Conservation (phyloP, 2,888 invertebrate genomes). For the Nephrotoma appendiculata region DNA sequence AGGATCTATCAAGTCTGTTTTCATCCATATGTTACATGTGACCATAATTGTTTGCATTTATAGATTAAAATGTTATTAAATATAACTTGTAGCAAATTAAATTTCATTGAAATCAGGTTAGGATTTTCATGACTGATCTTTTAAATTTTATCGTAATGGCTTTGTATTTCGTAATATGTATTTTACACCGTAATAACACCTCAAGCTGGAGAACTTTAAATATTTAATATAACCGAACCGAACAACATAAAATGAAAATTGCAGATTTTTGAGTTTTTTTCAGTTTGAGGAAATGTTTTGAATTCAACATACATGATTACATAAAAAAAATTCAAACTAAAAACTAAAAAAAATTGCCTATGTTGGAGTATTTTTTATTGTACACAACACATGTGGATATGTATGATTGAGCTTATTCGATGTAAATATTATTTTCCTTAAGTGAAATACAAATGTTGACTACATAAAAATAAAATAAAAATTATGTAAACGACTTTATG, state of each 20-base stretch:
- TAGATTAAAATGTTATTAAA: too few relatives aligned
- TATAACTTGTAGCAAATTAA: too few relatives aligned
- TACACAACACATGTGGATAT: background rate
- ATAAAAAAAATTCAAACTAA: background rate
- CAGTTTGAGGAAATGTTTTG: background rate
- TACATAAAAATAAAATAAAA: background rate
- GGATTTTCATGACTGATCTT: too few relatives aligned
- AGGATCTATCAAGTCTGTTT: too few relatives aligned
- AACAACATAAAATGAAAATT: background rate
- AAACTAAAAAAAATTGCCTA: background rate
- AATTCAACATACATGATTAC: background rate
- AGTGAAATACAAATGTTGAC: background rate
- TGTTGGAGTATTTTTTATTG: background rate
- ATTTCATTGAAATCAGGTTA: too few relatives aligned
- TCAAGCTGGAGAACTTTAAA: too few relatives aligned
- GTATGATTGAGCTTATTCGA: background rate
- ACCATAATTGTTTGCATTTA: too few relatives aligned
- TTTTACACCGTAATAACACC: too few relatives aligned
- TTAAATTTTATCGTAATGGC: too few relatives aligned
- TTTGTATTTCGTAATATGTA: too few relatives aligned
- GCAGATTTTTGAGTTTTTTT: background rate
- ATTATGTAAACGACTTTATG: background rate
- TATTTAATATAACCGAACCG: background rate
- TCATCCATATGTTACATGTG: too few relatives aligned
- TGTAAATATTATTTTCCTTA: background rate